These are phyloP conservation scores for Labeo calbasu DNA, from an alignment of 2,797 vertebrate genomes.

Conservation along the genomic window DNA sequence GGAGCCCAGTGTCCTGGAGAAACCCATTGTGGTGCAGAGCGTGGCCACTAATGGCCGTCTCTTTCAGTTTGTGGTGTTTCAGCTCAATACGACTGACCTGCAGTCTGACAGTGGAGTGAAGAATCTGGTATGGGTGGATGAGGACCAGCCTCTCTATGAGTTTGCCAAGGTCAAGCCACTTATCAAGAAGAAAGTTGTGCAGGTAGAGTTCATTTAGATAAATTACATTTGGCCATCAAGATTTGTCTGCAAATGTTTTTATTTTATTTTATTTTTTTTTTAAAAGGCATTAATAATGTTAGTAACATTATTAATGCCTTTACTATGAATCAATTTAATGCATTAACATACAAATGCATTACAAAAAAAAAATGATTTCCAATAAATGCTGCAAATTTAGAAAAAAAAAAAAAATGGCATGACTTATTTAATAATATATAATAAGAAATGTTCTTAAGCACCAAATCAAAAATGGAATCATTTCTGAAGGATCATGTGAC, in stretches of 20 bases:
- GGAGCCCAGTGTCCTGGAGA: constrained; percentile 78
- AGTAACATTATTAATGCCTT: too few relatives aligned
- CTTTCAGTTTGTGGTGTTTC: constrained; percentile 92
- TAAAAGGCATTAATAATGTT: neutral
- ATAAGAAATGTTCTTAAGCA: neutral
- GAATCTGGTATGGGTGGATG: constrained; percentile 91
- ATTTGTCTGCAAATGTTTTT: neutral
- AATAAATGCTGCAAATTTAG: neutral
- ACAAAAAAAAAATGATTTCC: neutral
- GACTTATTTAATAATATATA: neutral
- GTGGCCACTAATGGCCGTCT: constrained; percentile 87
- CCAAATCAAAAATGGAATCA: neutral
- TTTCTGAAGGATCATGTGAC: neutral
- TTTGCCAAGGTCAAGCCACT: constrained; percentile 81
- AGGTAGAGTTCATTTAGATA: constrained; percentile 70
- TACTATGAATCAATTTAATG: neutral
- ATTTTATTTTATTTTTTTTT: neutral
- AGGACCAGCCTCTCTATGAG: constrained; percentile 85
- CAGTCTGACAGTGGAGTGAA: constrained; percentile 82
- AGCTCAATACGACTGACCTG: constrained; percentile 93
- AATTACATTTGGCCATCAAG: neutral
- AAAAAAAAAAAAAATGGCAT: neutral
- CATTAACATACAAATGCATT: neutral
- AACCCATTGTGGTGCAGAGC: constrained; percentile 87
- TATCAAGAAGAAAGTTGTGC: constrained; percentile 83